A percentile compares a stretch with the other conserved stretches of the same genome.
Conservation (phyloP, 92 coral and sea anemone genomes). For the Isaurus tuberculatus region DNA sequence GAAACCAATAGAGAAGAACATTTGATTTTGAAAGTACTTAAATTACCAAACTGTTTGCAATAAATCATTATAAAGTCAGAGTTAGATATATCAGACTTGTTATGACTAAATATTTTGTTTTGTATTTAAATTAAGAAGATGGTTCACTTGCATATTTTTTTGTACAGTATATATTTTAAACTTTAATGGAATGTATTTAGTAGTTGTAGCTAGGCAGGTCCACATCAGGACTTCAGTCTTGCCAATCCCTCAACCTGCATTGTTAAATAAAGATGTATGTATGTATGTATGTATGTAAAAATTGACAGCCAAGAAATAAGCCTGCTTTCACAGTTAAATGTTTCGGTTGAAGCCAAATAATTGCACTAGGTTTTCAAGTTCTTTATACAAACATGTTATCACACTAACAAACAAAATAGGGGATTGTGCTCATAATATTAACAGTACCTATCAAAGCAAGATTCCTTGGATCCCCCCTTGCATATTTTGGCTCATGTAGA, state of each 20-base stretch:
- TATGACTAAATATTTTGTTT: slow-evolving; percentile 10
- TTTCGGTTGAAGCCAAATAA: slow-evolving; percentile 2
- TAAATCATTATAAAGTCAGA: slow-evolving; percentile 11
- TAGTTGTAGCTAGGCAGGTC: slow-evolving; percentile 15
- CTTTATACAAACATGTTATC: slow-evolving; percentile 12
- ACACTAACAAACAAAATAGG: slow-evolving; percentile 12
- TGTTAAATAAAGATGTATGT: slow-evolving; percentile 11
- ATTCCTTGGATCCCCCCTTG: slow-evolving; percentile 72
- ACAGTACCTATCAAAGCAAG: slow-evolving; percentile 66
- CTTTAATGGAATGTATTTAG: slow-evolving; percentile 12
- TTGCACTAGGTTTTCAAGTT: slow-evolving; percentile 13
- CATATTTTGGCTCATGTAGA: slow-evolving; percentile 61
- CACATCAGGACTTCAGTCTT: slow-evolving; percentile 14
- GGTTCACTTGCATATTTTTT: slow-evolving; percentile 12
- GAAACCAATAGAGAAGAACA: slow-evolving; percentile 13
- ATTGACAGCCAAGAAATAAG: slow-evolving; percentile 13
- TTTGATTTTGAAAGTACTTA: slow-evolving; percentile 7
- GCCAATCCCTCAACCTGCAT: slow-evolving; percentile 16
- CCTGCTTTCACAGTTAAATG: slow-evolving; percentile 14
- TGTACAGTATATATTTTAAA: slow-evolving; percentile 10
- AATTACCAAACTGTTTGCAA: slow-evolving; percentile 12
- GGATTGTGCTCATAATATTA: slow-evolving; percentile 16
- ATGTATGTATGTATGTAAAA: slow-evolving; percentile 3
- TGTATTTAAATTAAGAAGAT: slow-evolving; percentile 10
- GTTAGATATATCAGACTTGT: slow-evolving; percentile 12